Conservation (phyloP, 2,888 invertebrate genomes). For the Ormyrus thymus region DNA sequence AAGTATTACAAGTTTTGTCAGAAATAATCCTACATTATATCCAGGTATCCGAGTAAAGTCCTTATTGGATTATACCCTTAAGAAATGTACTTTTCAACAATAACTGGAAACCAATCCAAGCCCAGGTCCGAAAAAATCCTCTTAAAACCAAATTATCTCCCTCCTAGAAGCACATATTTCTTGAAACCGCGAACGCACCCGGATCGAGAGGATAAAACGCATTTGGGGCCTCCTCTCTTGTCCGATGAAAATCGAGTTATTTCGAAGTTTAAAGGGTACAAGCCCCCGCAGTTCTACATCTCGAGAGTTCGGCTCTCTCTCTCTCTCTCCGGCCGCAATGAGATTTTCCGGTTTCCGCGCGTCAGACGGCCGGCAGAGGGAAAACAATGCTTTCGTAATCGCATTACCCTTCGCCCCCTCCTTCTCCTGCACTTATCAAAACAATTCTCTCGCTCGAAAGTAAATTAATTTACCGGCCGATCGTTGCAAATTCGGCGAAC, state of each 20-base stretch:
- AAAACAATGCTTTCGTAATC: slow-evolving; percentile 42
- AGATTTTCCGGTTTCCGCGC: slow-evolving; percentile 42
- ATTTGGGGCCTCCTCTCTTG: background rate
- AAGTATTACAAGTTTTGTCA: too few relatives aligned
- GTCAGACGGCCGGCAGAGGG: background rate
- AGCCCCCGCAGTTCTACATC: too few relatives aligned
- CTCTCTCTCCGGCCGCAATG: slow-evolving; percentile 29
- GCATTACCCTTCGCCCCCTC: slow-evolving; percentile 1
- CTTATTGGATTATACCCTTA: too few relatives aligned
- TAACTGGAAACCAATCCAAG: too few relatives aligned
- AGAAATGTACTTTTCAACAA: too few relatives aligned
- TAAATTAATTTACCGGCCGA: slow-evolving; percentile 26
- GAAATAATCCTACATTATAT: too few relatives aligned
- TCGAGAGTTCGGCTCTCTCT: too few relatives aligned
- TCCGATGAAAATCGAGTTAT: slow-evolving; percentile 53
- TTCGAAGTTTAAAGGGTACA: slow-evolving; percentile 38
- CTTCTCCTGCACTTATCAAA: slow-evolving; percentile 15
- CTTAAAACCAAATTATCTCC: slow-evolving; percentile 17
- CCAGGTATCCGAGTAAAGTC: too few relatives aligned
- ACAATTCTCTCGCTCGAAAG: slow-evolving; percentile 9
- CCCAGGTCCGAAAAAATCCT: background rate
- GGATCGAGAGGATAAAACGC: slow-evolving; percentile 4
- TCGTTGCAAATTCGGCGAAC: background rate
- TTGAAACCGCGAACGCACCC: slow-evolving; percentile 23
- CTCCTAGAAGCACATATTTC: slow-evolving; percentile 17